These are phyloP conservation scores for Lasioglossum morio DNA, from an alignment of 2,888 invertebrate genomes.

Conservation along the genomic window DNA sequence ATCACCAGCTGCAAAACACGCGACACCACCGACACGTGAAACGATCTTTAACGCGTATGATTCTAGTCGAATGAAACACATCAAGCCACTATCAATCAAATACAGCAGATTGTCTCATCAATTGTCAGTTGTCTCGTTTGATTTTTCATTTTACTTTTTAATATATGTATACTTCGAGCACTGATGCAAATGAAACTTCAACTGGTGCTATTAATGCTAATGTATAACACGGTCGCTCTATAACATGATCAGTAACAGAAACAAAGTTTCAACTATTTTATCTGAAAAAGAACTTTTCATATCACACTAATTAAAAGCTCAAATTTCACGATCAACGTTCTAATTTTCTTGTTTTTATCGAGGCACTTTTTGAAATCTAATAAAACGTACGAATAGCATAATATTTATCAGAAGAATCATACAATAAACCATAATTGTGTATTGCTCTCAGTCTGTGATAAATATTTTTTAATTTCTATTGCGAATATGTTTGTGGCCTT, in stretches of 20 bases:
- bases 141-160: constrained; percentile 15
- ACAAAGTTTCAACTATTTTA: constrained; percentile 34
- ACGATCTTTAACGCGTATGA: constrained; percentile 16
- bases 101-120: background rate
- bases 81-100: constrained; percentile 15
- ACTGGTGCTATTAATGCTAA: constrained; percentile 52
- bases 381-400: background rate
- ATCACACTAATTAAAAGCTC: constrained; percentile 37
- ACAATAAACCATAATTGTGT: constrained; percentile 25
- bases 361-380: background rate
- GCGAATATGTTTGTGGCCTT: constrained; percentile 34
- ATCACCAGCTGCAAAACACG: constrained; percentile 71
- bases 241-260: too few relatives aligned
- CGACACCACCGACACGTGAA: constrained; percentile 43
- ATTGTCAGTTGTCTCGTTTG: background rate
- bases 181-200: constrained; percentile 19
- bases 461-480: constrained; percentile 61
- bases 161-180: background rate
- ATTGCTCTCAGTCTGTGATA: constrained; percentile 65
- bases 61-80: constrained; percentile 48
- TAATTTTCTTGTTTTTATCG: background rate
- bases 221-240: too few relatives aligned
- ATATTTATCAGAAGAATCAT: constrained; percentile 8
- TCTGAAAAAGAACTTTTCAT: constrained; percentile 22
- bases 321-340: background rate